These are phyloP conservation scores for Caenorhabditis drosophilae DNA, from an alignment of 2,888 invertebrate species.

Conservation along the genomic window DNA sequence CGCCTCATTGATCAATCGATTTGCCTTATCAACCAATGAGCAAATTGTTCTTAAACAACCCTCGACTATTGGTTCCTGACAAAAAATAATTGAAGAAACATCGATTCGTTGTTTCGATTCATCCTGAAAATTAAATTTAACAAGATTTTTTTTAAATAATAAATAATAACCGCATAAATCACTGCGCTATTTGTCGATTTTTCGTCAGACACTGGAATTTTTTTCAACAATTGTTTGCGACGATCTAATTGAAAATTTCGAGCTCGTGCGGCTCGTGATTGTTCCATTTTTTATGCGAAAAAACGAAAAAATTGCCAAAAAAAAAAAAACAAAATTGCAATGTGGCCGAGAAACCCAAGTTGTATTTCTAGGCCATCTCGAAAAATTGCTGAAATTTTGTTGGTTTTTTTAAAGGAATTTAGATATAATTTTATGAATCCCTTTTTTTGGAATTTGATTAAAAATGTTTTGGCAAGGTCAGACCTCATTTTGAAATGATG, in stretches of 20 bases:
- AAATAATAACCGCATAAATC: conserved; percentile 7
- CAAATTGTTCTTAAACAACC: conserved; percentile 22
- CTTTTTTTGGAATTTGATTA: too few relatives aligned
- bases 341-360: too few relatives aligned
- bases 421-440: too few relatives aligned
- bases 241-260: conserved; percentile 4
- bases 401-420: too few relatives aligned
- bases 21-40: neutral
- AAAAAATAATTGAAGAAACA: conserved; percentile 18
- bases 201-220: neutral
- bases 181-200: conserved; percentile 13
- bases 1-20: neutral
- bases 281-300: conserved; percentile 1
- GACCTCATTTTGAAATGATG: too few relatives aligned
- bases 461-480: too few relatives aligned
- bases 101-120: conserved; percentile 16
- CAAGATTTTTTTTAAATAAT: conserved; percentile 4
- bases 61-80: conserved; percentile 28
- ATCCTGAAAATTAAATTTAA: conserved; percentile 13
- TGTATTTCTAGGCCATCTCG: too few relatives aligned
- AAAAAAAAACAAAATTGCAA: too few relatives aligned
- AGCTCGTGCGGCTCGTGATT: neutral
- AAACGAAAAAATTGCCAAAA: neutral
- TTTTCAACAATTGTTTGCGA: conserved; percentile 1
- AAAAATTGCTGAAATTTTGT: too few relatives aligned